A percentile compares a stretch with the other conserved stretches of the same genome.
Conservation (phyloP, 2,797 vertebrate genomes). For the Holocentrus rufus region DNA sequence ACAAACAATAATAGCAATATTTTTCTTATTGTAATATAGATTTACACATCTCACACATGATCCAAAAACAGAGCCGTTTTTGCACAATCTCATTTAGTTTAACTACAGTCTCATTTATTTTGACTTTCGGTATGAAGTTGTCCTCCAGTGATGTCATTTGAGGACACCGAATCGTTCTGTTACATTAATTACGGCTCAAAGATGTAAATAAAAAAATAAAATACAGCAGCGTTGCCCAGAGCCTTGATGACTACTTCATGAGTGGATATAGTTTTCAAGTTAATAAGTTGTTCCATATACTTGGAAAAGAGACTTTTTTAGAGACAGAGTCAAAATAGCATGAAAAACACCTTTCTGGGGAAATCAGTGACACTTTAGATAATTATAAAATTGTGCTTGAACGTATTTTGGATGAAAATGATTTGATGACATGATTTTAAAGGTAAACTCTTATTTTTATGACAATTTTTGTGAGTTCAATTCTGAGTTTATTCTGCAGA, state of each 20-base stretch:
- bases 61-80: neutral
- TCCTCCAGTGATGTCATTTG: neutral
- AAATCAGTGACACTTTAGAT: conserved; percentile 12
- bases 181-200: neutral
- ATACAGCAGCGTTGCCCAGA: neutral
- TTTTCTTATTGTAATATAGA: neutral
- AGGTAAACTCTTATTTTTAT: conserved; percentile 1
- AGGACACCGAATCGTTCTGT: neutral
- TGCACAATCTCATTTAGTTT: neutral
- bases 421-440: neutral
- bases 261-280: conserved; percentile 17
- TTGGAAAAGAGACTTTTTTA: neutral
- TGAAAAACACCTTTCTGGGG: neutral
- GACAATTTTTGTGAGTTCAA: conserved; percentile 17
- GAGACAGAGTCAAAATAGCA: neutral
- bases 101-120: neutral
- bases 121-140: neutral
- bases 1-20: too few species aligned
- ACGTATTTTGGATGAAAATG: conserved; percentile 7
- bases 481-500: conserved; percentile 12
- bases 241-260: conserved; percentile 1
- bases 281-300: neutral
- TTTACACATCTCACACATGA: neutral
- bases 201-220: neutral
- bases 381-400: neutral